phyloP scores from a whole-genome alignment of 1,140 invertebrate species.

The Zaprionus camerounensis region DNA sequence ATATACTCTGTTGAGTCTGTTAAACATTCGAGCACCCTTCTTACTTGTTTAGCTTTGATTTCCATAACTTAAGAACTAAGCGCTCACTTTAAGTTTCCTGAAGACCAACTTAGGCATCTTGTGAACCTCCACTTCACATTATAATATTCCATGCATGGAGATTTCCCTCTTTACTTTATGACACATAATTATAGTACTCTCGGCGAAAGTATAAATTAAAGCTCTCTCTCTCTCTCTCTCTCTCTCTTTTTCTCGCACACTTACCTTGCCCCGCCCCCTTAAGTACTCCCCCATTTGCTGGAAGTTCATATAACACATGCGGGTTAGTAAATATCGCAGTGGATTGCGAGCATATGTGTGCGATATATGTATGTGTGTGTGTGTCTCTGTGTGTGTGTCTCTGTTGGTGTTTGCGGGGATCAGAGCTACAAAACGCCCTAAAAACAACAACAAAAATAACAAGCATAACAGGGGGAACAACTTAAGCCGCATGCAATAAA shows the following conservation, averaged over 20 bases:
- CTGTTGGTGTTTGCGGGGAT: neutral
- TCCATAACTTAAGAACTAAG: too few species aligned
- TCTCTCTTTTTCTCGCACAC: neutral
- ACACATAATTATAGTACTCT: constrained; percentile 22
- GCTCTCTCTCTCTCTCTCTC: constrained; percentile 3
- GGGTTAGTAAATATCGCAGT: constrained; percentile 74
- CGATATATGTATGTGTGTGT: constrained; percentile 5
- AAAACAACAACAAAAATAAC: neutral
- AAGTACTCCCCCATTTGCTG: neutral
- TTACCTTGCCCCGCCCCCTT: neutral
- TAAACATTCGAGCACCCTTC: neutral
- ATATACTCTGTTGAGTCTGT: too few species aligned
- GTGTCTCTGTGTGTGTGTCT: constrained; percentile 14
- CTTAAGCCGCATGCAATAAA: constrained; percentile 77
- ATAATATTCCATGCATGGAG: neutral
- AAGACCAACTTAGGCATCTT: neutral
- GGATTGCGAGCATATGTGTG: constrained; percentile 63
- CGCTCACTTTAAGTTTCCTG: neutral
- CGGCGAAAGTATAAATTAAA: constrained; percentile 9
- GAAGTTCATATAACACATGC: constrained; percentile 52
- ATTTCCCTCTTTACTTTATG: neutral
- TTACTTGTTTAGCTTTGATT: neutral
- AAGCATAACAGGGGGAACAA: constrained; percentile 41
- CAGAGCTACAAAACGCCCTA: constrained; percentile 6
- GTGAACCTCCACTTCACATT: neutral